Base-by-base conservation (phyloP, 2,888 invertebrate species). In the Eristalis tenax region DNA sequence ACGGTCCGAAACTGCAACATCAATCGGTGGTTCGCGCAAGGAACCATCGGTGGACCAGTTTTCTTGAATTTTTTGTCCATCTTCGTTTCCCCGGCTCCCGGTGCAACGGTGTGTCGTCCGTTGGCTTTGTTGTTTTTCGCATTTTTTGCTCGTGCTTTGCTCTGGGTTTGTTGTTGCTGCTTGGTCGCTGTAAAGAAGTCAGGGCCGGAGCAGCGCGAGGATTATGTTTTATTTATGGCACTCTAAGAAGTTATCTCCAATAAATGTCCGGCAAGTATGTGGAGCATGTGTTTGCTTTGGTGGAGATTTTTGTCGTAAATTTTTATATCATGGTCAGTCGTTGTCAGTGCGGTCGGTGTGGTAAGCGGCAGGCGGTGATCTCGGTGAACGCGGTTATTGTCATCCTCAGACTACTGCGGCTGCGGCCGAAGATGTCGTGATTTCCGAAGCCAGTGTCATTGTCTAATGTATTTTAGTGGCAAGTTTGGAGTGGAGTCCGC, bases 161-260 rank as follows among this genome's bases (percentile, higher is more conserved):
- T 32, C 32, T 1, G 32, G 15, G 23, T 38, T 13, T 59, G 59
- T 50, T 38, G 23, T 8, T 13, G 68, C 26, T 35, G 59, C 4
- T 23, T 43, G 35, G 6, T 18, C 43, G n/a, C 28, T 28, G 32
- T 18, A 89, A 88, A 73, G 70, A 87, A 85, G 88, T 83, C 83
- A 89, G 89, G 88, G 64, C 38, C 69, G 89, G 90, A 91, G 83
- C 83, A 79, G 83, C 80, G 87, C 83, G 79, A 87, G 92, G 92
- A 93, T 92, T 93, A 93, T 93, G 93, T 93, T 93, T 93, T 93
- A 93, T 93, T 93, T 93, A 93, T 93, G 93, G 92, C 91, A 91
- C 91, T 89, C 90, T 90, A 90, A 91, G 92, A 93, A 93, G 92
- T 93, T 93, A 93, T 92, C 93, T 93, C 90, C 93, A 93, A 93